A percentile compares a stretch with the other conserved stretches of the same genome.
Evolutionary conservation across 2,888 invertebrate species (phyloP).

Genomic region (Emesis furor): DNA sequence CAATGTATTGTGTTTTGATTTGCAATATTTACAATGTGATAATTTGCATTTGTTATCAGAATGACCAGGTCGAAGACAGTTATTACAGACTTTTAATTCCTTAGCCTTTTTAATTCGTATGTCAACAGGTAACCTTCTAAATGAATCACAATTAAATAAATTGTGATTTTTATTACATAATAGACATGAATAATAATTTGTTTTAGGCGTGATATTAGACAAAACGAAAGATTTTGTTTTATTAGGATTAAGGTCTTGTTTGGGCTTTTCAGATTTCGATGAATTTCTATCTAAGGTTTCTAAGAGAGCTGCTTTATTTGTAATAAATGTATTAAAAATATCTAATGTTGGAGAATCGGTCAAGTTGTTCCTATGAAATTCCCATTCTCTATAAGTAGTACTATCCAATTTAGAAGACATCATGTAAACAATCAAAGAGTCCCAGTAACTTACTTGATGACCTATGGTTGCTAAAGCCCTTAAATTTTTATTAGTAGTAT

Average conservation of each 20-base stretch:
- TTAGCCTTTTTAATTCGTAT: slow-evolving; percentile 36
- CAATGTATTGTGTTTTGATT: slow-evolving; percentile 61
- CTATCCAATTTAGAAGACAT: slow-evolving; percentile 63
- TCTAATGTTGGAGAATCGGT: slow-evolving; percentile 8
- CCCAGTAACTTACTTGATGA: slow-evolving; percentile 58
- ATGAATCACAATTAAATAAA: slow-evolving; percentile 49
- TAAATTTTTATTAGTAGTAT: slow-evolving; percentile 59
- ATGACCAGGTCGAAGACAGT: slow-evolving; percentile 30
- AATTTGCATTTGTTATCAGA: slow-evolving; percentile 57
- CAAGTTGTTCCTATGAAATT: slow-evolving; percentile 30
- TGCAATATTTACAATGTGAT: slow-evolving; percentile 68
- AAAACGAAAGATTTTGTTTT: no score
- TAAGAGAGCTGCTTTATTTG: background rate
- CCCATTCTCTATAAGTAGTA: slow-evolving; percentile 13
- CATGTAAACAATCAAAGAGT: slow-evolving; percentile 56
- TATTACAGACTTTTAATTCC: background rate
- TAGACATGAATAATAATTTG: background rate
- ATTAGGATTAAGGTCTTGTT: no score
- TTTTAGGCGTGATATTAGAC: no score
- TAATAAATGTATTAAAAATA: slow-evolving; percentile 12
- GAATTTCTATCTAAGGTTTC: no score
- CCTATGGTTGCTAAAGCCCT: slow-evolving; percentile 55
- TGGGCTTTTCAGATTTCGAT: no score
- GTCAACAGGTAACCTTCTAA: slow-evolving; percentile 36
- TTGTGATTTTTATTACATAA: slow-evolving; percentile 35